Evolutionary conservation across 2,797 vertebrate species (phyloP).

Genomic region (Trematomus bernacchii): DNA sequence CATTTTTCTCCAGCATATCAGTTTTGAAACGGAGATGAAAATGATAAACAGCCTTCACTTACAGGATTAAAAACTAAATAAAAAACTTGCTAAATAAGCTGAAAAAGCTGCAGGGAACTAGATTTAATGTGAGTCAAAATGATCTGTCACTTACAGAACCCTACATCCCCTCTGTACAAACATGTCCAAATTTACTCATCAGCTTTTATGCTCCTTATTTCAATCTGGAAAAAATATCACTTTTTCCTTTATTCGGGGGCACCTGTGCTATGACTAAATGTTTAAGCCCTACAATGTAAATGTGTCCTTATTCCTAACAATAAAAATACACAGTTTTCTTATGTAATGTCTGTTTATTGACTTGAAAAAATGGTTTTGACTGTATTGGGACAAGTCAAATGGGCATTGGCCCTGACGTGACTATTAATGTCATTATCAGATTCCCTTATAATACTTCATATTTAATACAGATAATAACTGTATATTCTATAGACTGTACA

Average conservation of each 20-base stretch:
- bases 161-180: not conserved
- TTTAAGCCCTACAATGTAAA: slow-evolving; percentile 56
- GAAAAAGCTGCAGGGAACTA: not conserved
- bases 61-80: not conserved
- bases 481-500: not conserved
- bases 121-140: not conserved
- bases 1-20: not conserved
- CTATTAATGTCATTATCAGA: not conserved
- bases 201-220: not conserved
- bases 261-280: slow-evolving; percentile 46
- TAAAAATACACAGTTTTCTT: slow-evolving; percentile 47
- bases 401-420: not conserved
- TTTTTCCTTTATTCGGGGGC: slow-evolving; percentile 4
- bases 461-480: not conserved
- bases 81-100: not conserved
- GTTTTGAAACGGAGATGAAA: slow-evolving; percentile 13
- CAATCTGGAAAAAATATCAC: not conserved
- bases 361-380: not conserved
- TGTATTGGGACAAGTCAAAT: not conserved
- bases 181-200: not conserved
- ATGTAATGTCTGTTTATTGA: slow-evolving; percentile 9
- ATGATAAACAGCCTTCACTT: not conserved
- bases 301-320: slow-evolving; percentile 48
- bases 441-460: not conserved
- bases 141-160: slow-evolving; percentile 7